Percentiles rank a stretch among this genome's conserved stretches.
These are phyloP conservation scores for Pterophyllum scalare DNA, from an alignment of 2,113 vertebrate genomes.

Conservation along the genomic window DNA sequence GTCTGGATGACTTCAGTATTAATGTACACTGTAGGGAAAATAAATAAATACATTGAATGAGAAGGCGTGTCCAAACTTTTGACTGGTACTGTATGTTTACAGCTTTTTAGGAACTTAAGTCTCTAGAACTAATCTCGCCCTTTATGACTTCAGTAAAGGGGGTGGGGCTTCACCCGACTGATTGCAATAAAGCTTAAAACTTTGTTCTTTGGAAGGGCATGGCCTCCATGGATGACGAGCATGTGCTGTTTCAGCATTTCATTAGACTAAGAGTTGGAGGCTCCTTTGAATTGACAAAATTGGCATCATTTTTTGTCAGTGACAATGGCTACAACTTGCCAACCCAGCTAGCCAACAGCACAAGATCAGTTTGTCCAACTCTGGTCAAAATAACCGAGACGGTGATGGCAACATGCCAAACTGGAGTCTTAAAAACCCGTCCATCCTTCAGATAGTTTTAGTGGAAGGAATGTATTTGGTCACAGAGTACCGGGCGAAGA, in stretches of 20 bases:
- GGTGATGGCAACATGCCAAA: neutral
- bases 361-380: neutral
- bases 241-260: neutral
- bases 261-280: neutral
- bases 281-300: neutral
- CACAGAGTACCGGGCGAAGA: neutral
- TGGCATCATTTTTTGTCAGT: neutral
- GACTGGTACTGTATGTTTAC: neutral
- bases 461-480: neutral
- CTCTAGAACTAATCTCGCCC: neutral
- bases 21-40: no score
- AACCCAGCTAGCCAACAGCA: neutral
- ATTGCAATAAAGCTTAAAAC: neutral
- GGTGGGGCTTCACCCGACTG: neutral
- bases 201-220: neutral
- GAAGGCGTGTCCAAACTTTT: no score
- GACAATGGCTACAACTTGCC: neutral
- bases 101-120: neutral
- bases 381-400: neutral
- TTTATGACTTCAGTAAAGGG: neutral
- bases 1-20: no score
- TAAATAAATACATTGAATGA: no score
- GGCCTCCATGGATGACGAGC: neutral
- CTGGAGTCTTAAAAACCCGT: neutral
- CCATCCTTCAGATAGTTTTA: neutral